These are phyloP conservation scores for Zosterops hypoxanthus DNA, from an alignment of 2,113 vertebrate species.

Conservation along the genomic window DNA sequence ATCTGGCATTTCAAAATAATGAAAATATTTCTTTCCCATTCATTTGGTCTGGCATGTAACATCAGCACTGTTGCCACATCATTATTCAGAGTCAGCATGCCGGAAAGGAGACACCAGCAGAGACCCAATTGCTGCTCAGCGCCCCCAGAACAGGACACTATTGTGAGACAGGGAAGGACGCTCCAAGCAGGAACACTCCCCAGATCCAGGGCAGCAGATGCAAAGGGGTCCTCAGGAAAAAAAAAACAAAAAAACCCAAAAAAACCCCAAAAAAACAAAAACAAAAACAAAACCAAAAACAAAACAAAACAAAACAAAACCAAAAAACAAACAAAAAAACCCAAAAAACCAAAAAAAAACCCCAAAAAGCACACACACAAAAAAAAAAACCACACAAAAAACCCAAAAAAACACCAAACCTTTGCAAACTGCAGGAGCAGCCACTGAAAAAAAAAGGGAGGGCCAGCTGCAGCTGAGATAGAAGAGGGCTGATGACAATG, in stretches of 20 bases:
- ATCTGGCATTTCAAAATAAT: slow-evolving; percentile 51
- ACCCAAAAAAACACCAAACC: background rate
- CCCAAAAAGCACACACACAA: no score
- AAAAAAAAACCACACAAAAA: no score
- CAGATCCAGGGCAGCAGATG: background rate
- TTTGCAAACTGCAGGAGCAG: background rate
- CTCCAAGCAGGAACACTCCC: background rate
- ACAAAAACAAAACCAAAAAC: no score
- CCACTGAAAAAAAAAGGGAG: background rate
- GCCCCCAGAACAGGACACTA: background rate
- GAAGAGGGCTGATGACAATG: background rate
- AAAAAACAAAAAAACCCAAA: no score
- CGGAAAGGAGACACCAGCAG: background rate
- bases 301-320: no score
- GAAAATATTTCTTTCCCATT: slow-evolving; percentile 43
- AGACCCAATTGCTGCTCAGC: background rate
- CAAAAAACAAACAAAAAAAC: no score
- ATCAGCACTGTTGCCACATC: background rate
- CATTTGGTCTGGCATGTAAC: slow-evolving; percentile 28
- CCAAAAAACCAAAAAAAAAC: no score
- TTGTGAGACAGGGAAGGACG: background rate
- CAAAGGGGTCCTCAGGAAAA: background rate
- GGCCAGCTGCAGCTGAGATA: background rate
- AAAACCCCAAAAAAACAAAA: no score
- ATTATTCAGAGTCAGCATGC: background rate